phyloP scores from a whole-genome alignment of 2,888 invertebrate species.

The Anarsia innoxiella region DNA sequence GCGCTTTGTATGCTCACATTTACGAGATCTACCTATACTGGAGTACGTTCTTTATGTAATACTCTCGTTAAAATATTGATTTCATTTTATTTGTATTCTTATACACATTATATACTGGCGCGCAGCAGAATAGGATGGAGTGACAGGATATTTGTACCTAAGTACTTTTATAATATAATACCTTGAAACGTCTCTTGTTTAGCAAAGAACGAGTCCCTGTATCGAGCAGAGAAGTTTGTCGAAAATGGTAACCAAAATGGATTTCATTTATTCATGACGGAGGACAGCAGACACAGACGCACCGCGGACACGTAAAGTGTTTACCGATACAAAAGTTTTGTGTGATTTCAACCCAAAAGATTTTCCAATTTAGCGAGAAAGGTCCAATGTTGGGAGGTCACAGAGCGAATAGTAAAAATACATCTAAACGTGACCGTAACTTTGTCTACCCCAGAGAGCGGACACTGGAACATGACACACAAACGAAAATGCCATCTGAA shows the following conservation, averaged over 20 bases:
- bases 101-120: too few relatives aligned
- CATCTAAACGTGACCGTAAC: slow-evolving; percentile 49
- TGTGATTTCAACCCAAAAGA: slow-evolving; percentile 44
- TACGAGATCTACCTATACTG: too few relatives aligned
- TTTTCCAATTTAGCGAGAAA: slow-evolving; percentile 58
- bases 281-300: slow-evolving; percentile 4
- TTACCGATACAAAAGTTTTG: slow-evolving; percentile 44
- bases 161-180: too few relatives aligned
- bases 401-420: slow-evolving; percentile 57
- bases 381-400: slow-evolving; percentile 44
- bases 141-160: too few relatives aligned
- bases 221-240: slow-evolving; percentile 1
- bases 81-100: too few relatives aligned
- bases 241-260: slow-evolving; percentile 23
- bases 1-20: too few relatives aligned
- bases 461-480: slow-evolving; percentile 38
- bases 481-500: slow-evolving; percentile 39
- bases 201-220: too few relatives aligned
- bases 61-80: too few relatives aligned
- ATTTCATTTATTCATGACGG: slow-evolving; percentile 27
- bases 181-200: too few relatives aligned
- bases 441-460: slow-evolving; percentile 37
- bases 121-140: too few relatives aligned
- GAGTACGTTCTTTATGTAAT: too few relatives aligned
- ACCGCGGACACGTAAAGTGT: slow-evolving; percentile 28